A percentile compares a stretch with the other conserved stretches of the same genome.
These are phyloP conservation scores for Spea multiplicata DNA, from an alignment of 2,113 vertebrate genomes.

Conservation along the genomic window DNA sequence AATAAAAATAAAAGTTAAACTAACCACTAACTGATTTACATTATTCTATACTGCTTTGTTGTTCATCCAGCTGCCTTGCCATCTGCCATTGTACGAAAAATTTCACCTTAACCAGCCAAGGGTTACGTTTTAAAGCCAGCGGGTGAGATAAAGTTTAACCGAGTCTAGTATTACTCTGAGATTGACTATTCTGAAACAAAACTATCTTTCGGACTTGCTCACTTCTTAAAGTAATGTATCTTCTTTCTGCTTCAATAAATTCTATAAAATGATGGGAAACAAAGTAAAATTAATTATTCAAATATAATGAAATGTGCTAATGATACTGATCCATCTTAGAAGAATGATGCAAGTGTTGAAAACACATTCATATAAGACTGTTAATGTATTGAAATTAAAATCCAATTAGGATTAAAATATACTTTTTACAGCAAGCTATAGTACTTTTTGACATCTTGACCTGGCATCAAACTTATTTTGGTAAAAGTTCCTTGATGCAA, in stretches of 20 bases:
- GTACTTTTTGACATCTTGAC: slow-evolving; percentile 32
- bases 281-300: slow-evolving; percentile 46
- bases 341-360: slow-evolving; percentile 33
- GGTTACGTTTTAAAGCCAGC: no score
- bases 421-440: slow-evolving; percentile 6
- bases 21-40: no score
- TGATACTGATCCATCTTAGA: slow-evolving; percentile 36
- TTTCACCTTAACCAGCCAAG: no score
- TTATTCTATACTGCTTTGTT: no score
- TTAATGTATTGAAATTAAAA: slow-evolving; percentile 11
- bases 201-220: no score
- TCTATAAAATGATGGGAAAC: slow-evolving; percentile 38
- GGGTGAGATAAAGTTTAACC: no score
- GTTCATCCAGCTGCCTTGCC: no score
- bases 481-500: slow-evolving; percentile 14
- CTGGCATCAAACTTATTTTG: slow-evolving; percentile 3
- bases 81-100: no score
- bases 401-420: slow-evolving; percentile 17
- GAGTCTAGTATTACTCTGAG: no score
- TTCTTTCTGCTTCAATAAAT: slow-evolving; percentile 34
- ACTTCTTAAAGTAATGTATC: slow-evolving; percentile 29
- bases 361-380: neutral
- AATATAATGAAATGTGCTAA: slow-evolving; percentile 37
- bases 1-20: no score
- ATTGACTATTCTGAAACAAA: no score